Evolutionary conservation across 2,888 invertebrate species (phyloP), one percentile per base, ranked within the genome.

Genomic region (Epinotia ramella): DNA sequence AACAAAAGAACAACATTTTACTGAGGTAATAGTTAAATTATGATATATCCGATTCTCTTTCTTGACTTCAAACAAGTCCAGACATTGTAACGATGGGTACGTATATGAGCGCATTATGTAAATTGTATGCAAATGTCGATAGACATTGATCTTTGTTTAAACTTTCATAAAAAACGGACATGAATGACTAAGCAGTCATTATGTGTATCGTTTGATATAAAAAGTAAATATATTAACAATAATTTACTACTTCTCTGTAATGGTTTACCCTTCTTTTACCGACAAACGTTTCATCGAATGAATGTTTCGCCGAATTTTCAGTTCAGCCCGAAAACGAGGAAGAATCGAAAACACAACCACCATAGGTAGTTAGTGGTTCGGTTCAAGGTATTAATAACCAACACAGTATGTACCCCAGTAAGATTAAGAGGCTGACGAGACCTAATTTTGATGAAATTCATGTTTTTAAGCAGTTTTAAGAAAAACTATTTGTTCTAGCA

Each of bases 1-100:
- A 71, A 71, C 84, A 49, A 73, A 77, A 84, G 13, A 83, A 63
- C 73, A 79, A 85, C 85, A 86, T 87, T 73, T 62, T 77, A 20
- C 59, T 53, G 16, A 59, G 18, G 44, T 66, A 20, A 13, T 12
- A 6, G 12, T 28, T 46, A 67, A 60, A 62, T 49, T 40, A 53
- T 40, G 40, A 40, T 40, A 9, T 62, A 46, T 56, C 59, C 44
- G 56, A 75, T 71, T 70, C 33, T 46, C 60, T 66, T 56, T 76
- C 57, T 75, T 60, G 62, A 56, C 56, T 72, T 72, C 53, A 46
- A 62, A 59, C 62, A 28, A 72, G 65, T 71, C 64, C 57, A 66
- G 44, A 71, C 75, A 57, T 66, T 72, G 53, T 74, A 71, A 40
- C 63, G 57, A 64, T 65, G 59, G 64, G 16, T 46, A 57, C 13